Evolutionary conservation across 2,888 invertebrate genomes (phyloP), one percentile per base, ranked within the genome.

Genomic region (Trichacis sp.): DNA sequence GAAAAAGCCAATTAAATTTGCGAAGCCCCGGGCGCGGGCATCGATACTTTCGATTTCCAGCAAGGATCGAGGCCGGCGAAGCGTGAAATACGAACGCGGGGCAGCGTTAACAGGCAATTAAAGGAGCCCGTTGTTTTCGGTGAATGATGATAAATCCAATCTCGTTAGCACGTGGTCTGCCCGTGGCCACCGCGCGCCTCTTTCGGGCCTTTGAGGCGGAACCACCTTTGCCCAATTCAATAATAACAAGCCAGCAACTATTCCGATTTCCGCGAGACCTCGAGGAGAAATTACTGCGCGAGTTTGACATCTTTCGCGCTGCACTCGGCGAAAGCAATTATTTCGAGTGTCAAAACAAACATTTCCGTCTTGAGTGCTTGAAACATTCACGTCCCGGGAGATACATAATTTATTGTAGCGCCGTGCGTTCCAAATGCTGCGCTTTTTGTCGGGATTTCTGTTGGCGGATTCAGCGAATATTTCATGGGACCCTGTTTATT

Each of bases 131-230:
- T 30, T 36, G 48, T 46, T 50, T 46, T 29, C 38, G 51, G 51
- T 17, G 46, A 47, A 24, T 40, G 48, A 55, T 54, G 36, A 54
- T 61, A 61, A 61, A 61, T 61, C 51, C 55, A 61, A 61, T 61
- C 55, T 61, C 55, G 51, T 61, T 61, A 61, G 47, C 55, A 45
- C 36, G 55, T 24, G 60, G 60, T 54, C 48, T 36, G 49, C 36
- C 43, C 54, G 45, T 30, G 54, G 50, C 60, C 60, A 33, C 49
- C 12, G 45, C 12, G 38, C 48, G 53, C 47, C 30, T 45, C 17
- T 45, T 42, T 43, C 33, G 14, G 40, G 53, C 53, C 59, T 60
- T 60, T 60, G 59, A 60, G 47, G 12, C 20, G 49, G 50, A 53
- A 60, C 53, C 15, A 54, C 50, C 45, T 20, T 43, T 15, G 43